Percentiles rank a stretch among this genome's conserved stretches.
These are phyloP conservation scores for Epicauta chinensis DNA, from an alignment of 1,140 invertebrate species.

Conservation along the genomic window DNA sequence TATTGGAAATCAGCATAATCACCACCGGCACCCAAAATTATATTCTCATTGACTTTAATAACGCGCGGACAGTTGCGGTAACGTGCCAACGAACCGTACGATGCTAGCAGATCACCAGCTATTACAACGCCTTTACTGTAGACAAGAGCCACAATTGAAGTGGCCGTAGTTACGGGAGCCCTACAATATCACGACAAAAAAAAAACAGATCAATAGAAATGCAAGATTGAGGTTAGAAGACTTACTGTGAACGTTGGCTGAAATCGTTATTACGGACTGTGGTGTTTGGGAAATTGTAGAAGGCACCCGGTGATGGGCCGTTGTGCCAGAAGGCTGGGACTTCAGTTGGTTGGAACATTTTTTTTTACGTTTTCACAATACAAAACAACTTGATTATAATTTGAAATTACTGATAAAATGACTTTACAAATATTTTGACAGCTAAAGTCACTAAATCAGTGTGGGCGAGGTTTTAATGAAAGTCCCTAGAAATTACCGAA, in stretches of 20 bases:
- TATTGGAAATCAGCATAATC: constrained; percentile 96
- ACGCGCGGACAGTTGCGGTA: constrained; percentile 79
- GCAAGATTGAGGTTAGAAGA: constrained; percentile 33
- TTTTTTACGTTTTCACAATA: background rate
- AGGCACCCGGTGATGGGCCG: constrained; percentile 60
- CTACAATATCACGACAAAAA: too few species aligned
- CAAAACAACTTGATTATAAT: background rate
- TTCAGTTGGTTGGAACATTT: constrained; percentile 21
- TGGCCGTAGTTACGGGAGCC: constrained; percentile 78
- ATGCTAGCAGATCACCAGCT: constrained; percentile 85
- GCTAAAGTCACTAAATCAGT: background rate
- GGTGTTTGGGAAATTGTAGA: constrained; percentile 61
- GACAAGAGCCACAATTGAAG: constrained; percentile 81
- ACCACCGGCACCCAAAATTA: constrained; percentile 81
- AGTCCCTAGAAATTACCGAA: background rate
- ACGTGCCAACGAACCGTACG: constrained; percentile 86
- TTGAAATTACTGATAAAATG: constrained; percentile 5
- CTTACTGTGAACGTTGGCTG: constrained; percentile 60
- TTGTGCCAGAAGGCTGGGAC: constrained; percentile 59
- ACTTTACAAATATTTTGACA: constrained; percentile 12
- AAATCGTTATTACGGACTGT: constrained; percentile 45
- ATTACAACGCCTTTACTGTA: constrained; percentile 87
- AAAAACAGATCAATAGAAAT: constrained; percentile 29
- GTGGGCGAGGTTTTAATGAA: background rate
- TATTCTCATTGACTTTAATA: constrained; percentile 82